Base-by-base conservation (phyloP, 2,797 vertebrate genomes). In the Diceros bicornis region DNA sequence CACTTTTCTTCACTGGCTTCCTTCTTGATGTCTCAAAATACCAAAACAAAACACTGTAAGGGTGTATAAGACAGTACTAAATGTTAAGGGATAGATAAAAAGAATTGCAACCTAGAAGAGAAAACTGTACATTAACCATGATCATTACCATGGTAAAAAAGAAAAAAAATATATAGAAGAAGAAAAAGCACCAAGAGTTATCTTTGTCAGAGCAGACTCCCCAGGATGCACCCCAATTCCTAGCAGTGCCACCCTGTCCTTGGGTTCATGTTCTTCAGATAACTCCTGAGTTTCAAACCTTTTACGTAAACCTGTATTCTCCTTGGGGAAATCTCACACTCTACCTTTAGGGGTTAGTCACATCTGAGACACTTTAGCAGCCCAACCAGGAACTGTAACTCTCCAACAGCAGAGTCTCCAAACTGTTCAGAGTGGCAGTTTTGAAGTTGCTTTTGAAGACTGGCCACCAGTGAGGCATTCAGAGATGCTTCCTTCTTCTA, bases 401-500 rank as follows among this genome's bases (percentile, higher is more conserved):
- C 62, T 69, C 75, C 37, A 69, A 52, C 27, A 25, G 14, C 16
- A 59, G 25, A 57, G 34, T 72, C 68, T 7, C 64, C 27, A 59
- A n/a, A 50, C 78, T 14, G 16, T 47, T 71, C 16, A 34, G 37
- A 62, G 23, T 29, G 7, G 55, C 12, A 41, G 41, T 5, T 41
- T 41, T 41, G 41, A 41, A n/a, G 69, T 66, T n/a, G 20, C 20
- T 17, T 74, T 12, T 12, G 13, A 64, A 14, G 32, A 8, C 16
- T 20, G 5, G n/a, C 52, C 1, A 1, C 47, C 11, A 27, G 14
- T 3, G 55, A 12, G 17, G 10, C 0, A 1, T 61, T 29, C 47
- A 47, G 20, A n/a, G 13, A 20, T 4, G 8, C 9, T 37, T 32
- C 5, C 4, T 64, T 82, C 66, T 69, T 69, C 61, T 5, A 32